phyloP scores from a whole-genome alignment of 2,888 invertebrate species.

The Ophion obscuratus region DNA sequence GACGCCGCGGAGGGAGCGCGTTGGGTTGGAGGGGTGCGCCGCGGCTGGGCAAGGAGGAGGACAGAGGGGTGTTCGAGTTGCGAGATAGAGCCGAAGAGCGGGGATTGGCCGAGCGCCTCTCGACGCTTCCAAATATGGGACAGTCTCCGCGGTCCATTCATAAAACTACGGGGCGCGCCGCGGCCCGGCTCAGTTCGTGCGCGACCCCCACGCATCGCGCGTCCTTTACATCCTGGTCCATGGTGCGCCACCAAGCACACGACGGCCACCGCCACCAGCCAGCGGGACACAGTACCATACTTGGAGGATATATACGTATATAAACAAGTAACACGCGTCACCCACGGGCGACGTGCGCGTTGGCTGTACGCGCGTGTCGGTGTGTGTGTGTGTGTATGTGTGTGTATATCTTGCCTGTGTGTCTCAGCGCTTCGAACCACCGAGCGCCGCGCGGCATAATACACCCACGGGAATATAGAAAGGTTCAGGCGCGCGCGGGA shows the following conservation, averaged over 20 bases:
- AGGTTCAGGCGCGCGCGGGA: constrained; percentile 18
- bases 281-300: constrained; percentile 39
- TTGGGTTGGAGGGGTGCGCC: constrained; percentile 37
- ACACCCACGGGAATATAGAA: constrained; percentile 63
- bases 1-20: constrained; percentile 60
- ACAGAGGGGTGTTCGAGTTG: constrained; percentile 57
- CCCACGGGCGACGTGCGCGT: constrained; percentile 50
- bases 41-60: constrained; percentile 40
- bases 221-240: constrained; percentile 76
- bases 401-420: not conserved
- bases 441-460: constrained; percentile 50
- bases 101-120: constrained; percentile 86
- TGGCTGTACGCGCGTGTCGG: constrained; percentile 3
- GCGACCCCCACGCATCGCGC: constrained; percentile 84
- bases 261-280: constrained; percentile 39
- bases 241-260: constrained; percentile 54
- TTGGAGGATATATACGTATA: constrained; percentile 32
- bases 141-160: constrained; percentile 91
- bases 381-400: not conserved
- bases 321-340: constrained; percentile 43
- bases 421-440: constrained; percentile 42
- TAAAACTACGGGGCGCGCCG: constrained; percentile 91
- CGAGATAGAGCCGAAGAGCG: constrained; percentile 75
- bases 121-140: constrained; percentile 93
- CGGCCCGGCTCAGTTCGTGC: constrained; percentile 86